Evolutionary conservation across 2,888 invertebrate species (phyloP).

Genomic region (Amorpha juglandis): DNA sequence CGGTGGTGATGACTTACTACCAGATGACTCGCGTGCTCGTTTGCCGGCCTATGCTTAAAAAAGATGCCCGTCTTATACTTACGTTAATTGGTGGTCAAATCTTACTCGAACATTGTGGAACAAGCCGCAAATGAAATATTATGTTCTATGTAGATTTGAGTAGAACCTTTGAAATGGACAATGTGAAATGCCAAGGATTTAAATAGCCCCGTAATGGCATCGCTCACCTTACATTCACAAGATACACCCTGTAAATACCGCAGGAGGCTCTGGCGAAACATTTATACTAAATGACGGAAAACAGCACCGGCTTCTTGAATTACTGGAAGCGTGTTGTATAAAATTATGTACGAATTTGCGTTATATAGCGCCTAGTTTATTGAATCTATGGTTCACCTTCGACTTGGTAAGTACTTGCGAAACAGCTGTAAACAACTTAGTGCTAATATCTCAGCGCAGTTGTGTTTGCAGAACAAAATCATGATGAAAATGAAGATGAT

Average conservation of each 20-base stretch:
- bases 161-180: conserved; percentile 17
- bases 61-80: too few species aligned
- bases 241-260: conserved; percentile 22
- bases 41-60: too few species aligned
- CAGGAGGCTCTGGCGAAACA: conserved; percentile 19
- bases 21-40: too few species aligned
- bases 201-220: conserved; percentile 15
- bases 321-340: conserved; percentile 13
- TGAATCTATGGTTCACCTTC: background rate
- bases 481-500: too few species aligned
- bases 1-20: too few species aligned
- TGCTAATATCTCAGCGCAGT: background rate
- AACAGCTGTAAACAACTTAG: background rate
- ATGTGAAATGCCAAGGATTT: conserved; percentile 18
- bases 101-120: too few species aligned
- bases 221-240: conserved; percentile 21
- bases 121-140: too few species aligned
- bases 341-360: conserved; percentile 12
- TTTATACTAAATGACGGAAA: conserved; percentile 23
- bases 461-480: background rate
- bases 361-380: background rate
- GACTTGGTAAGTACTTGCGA: background rate
- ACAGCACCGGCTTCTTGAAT: conserved; percentile 19
- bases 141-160: background rate
- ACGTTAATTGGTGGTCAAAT: too few species aligned